phyloP scores from a whole-genome alignment of 2,797 vertebrate species.

The Rhinella marina region DNA sequence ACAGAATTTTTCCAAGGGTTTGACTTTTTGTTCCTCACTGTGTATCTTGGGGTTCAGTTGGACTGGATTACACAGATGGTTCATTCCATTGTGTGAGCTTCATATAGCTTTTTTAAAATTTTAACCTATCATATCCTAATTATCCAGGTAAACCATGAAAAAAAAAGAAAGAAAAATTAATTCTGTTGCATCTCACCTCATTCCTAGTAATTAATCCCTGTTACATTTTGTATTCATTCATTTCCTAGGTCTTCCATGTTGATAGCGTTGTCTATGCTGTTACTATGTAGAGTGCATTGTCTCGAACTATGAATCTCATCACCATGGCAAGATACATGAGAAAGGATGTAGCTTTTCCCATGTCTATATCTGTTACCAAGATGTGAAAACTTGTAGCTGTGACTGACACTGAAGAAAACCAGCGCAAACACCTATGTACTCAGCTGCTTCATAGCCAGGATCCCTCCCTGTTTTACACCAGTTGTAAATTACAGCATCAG shows the following conservation, averaged over 20 bases:
- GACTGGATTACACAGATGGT: no score
- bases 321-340: not conserved
- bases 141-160: no score
- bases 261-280: not conserved
- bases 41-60: no score
- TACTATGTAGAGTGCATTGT: not conserved
- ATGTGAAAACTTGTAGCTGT: not conserved
- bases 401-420: not conserved
- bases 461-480: conserved; percentile 27
- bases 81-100: no score
- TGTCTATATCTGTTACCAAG: conserved; percentile 31
- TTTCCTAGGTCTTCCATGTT: not conserved
- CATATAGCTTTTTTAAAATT: no score
- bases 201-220: no score
- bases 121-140: no score
- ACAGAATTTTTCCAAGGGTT: no score
- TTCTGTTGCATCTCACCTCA: no score
- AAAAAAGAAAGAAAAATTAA: no score
- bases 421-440: conserved; percentile 1
- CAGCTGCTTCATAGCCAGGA: conserved; percentile 31
- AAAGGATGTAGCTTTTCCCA: conserved; percentile 20
- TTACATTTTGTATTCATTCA: not conserved
- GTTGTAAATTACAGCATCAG: conserved; percentile 29
- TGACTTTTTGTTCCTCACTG: no score
- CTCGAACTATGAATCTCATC: not conserved